Base-by-base conservation (phyloP, 2,888 invertebrate species). In the Rotaria sp. region DNA sequence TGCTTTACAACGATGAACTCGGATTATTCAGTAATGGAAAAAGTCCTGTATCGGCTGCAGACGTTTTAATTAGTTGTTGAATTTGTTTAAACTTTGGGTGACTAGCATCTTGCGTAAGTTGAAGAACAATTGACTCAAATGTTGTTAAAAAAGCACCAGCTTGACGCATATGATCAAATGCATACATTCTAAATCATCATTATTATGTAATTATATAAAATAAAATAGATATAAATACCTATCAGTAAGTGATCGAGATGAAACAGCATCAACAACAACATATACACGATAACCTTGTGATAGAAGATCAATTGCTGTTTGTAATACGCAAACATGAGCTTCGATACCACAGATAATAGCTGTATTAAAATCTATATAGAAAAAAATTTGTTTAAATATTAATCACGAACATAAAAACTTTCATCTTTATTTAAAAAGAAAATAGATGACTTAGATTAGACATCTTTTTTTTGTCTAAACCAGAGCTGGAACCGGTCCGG, bases 281-380 rank as follows among this genome's bases (percentile, higher is more conserved):
- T 95, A 95, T 0, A 95, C 95, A 88, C 93, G 92, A 84, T 92
- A 92, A 50, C 93, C 92, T 87, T 92, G 91, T 84, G 92, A 93
- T 67, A 94, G 90, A 2, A 95, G 90, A 90, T 95, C 95, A 85
- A 94, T 93, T 0, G 94, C 94, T 0, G 95, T 95, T 89, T 94
- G 94, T 89, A 95, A 94, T 15, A 95, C 92, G 89, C 95, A 95
- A 0, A 94, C 94, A 88, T 95, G 95, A 0, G 94, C 92, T 93
- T 95, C 93, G n/a, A 92, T 91, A 15, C 91, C 91, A 89, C 90
- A 90, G 26, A 91, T 87, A 38, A 91, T 88, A 10, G 91, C 88
- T 4, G 90, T 89, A 75, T 90, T 89, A 80, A 89, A 87, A 88
- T 90, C 90, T 91, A 67, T 67, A 35, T 57, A 26, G 11, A 52